These are phyloP conservation scores for Sebastes matsubarae DNA, from an alignment of 2,797 vertebrate species.

Conservation along the genomic window DNA sequence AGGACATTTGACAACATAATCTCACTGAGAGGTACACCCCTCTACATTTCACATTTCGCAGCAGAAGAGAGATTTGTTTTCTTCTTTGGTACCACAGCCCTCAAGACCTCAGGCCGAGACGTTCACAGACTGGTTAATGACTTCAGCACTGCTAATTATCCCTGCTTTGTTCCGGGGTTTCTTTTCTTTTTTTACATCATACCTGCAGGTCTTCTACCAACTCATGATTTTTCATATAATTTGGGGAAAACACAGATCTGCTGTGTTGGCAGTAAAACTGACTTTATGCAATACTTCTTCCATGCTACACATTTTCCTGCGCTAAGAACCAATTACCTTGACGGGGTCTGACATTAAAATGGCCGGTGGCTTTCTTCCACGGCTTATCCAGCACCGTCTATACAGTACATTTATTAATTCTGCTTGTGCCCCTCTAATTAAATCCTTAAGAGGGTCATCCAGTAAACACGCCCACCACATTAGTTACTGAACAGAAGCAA, in stretches of 20 bases:
- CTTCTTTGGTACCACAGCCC: conserved; percentile 42
- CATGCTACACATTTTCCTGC: background rate
- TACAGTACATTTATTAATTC: conserved; percentile 6
- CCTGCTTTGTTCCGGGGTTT: conserved; percentile 13
- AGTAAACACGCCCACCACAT: background rate
- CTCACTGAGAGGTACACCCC: background rate
- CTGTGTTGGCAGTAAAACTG: conserved; percentile 18
- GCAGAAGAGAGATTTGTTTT: conserved; percentile 31
- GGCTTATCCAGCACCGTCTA: background rate
- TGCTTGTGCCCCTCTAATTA: background rate
- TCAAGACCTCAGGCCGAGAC: conserved; percentile 2
- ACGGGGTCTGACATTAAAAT: background rate
- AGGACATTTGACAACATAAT: conserved; percentile 11
- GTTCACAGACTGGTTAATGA: conserved; percentile 23
- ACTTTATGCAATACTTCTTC: conserved; percentile 10
- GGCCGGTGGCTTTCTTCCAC: background rate
- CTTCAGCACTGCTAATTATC: conserved; percentile 29
- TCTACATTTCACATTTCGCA: conserved; percentile 2
- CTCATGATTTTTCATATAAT: conserved; percentile 15
- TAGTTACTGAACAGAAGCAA: conserved; percentile 1
- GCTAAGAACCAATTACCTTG: conserved; percentile 13
- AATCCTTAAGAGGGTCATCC: background rate
- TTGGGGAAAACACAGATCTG: conserved; percentile 19
- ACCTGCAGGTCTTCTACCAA: conserved; percentile 3
- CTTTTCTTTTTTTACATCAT: background rate